Evolutionary conservation across 2,888 invertebrate genomes (phyloP).

Genomic region (Lypha dubia): DNA sequence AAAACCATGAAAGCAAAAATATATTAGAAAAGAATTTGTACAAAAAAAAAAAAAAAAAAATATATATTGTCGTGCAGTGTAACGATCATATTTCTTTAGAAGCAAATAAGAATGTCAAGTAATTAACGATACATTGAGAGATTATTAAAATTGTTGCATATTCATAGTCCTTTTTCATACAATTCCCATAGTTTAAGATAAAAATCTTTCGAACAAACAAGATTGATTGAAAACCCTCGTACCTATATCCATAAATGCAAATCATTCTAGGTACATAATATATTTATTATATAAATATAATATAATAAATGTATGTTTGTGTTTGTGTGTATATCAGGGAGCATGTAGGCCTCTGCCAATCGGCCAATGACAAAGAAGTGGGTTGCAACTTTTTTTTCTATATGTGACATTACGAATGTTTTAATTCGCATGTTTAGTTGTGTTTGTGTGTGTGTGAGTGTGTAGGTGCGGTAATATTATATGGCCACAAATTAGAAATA

Average conservation of each 20-base stretch:
- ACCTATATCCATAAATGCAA: not conserved
- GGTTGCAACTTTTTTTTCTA: constrained; percentile 71
- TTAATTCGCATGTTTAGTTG: constrained; percentile 48
- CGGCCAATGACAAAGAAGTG: constrained; percentile 74
- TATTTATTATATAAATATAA: constrained; percentile 42
- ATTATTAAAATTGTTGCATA: too few relatives aligned
- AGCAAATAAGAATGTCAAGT: too few relatives aligned
- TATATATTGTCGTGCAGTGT: too few relatives aligned
- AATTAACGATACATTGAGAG: too few relatives aligned
- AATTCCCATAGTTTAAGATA: not conserved
- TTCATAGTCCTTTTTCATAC: not conserved
- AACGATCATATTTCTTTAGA: too few relatives aligned
- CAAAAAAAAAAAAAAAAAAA: too few relatives aligned
- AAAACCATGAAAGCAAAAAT: too few relatives aligned
- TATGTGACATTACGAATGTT: constrained; percentile 62
- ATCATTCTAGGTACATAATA: constrained; percentile 9
- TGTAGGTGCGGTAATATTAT: constrained; percentile 57
- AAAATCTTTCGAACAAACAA: not conserved
- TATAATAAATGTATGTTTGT: constrained; percentile 20
- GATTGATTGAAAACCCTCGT: not conserved
- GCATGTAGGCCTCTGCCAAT: constrained; percentile 64
- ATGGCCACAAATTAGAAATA: not conserved
- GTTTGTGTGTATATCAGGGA: constrained; percentile 39
- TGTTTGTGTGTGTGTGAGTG: constrained; percentile 34
- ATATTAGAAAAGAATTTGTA: too few relatives aligned